These are phyloP conservation scores for Emydura subglobosa DNA, from an alignment of 2,113 vertebrate species.

Conservation along the genomic window DNA sequence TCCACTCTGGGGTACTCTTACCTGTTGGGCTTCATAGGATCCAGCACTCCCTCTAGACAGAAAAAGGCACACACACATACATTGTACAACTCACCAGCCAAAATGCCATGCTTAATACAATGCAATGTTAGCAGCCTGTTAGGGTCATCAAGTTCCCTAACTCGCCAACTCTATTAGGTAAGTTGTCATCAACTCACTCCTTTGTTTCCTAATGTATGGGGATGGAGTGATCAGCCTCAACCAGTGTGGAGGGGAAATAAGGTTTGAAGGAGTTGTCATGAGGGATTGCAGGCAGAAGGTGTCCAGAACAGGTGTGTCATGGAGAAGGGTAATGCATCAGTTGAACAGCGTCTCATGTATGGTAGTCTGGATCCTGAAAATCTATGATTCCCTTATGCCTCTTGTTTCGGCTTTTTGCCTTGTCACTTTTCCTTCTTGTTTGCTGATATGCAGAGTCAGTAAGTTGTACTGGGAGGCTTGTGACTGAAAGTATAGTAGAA, in stretches of 20 bases:
- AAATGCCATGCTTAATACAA: neutral
- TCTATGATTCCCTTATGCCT: neutral
- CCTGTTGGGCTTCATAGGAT: rapidly evolving
- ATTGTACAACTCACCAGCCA: neutral
- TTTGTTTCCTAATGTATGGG: neutral
- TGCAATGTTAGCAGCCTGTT: too few relatives aligned
- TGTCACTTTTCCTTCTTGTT: neutral
- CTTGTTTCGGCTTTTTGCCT: neutral
- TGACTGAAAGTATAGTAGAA: neutral
- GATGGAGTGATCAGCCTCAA: neutral
- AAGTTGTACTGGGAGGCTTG: rapidly evolving
- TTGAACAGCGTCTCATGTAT: neutral
- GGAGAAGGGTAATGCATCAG: neutral
- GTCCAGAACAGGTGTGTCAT: rapidly evolving
- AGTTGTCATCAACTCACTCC: neutral
- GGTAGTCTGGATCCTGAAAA: neutral
- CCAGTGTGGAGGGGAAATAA: neutral
- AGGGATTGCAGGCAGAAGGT: neutral
- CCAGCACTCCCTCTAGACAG: rapidly evolving
- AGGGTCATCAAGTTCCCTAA: neutral
- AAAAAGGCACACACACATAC: too few relatives aligned
- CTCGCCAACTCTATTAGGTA: neutral
- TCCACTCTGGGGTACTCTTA: neutral
- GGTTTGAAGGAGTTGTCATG: neutral
- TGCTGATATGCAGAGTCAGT: neutral